Base-by-base conservation (phyloP, 1,140 invertebrate genomes). In the Leptinotarsa undecemlineata region DNA sequence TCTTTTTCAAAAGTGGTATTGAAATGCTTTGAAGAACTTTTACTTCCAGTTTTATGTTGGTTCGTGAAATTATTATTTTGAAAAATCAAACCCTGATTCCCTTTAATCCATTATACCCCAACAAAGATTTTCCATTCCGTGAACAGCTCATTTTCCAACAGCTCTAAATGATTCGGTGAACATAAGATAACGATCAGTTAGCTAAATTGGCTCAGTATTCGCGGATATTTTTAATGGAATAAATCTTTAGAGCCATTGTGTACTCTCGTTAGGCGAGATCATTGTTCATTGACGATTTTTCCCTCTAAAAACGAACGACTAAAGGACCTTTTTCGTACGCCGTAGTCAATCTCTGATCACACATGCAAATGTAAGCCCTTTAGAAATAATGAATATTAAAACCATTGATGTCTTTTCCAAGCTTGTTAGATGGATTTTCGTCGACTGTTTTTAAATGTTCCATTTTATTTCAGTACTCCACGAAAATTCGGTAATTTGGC, bases 331-430 rank as follows among this genome's bases (percentile, higher is more conserved):
- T 71, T 51, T 75, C 20, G 68, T 63, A 11, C 23, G 13, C 4
- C 66, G 14, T 19, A 57, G 51, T 57, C 17, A n/a, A n/a, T 71
- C 76, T 73, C 15, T 72, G 72, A 77, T 79, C 75, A 80, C 77
- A 80, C 76, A 80, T 80, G 79, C 76, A 77, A 79, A 80, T 77
- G 67, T 78, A 80, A 77, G 75, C 77, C 72, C 69, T 80, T 80
- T 75, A 64, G 75, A 80, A 80, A 80, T 80, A 80, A 80, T 80
- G 79, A 80, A 77, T 78, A 76, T 77, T 80, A 80, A 80, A 80
- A 80, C 79, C 77, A 77, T 80, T 80, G 79, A 80, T 78, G 79
- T 80, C 76, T 75, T 70, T 79, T 68, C 66, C 47, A 63, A 68
- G 75, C 73, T 79, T 79, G 78, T 79, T 77, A 74, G 75, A 78